Evolutionary conservation across 1,140 invertebrate species (phyloP).

Genomic region (Heliconius hermathena): DNA sequence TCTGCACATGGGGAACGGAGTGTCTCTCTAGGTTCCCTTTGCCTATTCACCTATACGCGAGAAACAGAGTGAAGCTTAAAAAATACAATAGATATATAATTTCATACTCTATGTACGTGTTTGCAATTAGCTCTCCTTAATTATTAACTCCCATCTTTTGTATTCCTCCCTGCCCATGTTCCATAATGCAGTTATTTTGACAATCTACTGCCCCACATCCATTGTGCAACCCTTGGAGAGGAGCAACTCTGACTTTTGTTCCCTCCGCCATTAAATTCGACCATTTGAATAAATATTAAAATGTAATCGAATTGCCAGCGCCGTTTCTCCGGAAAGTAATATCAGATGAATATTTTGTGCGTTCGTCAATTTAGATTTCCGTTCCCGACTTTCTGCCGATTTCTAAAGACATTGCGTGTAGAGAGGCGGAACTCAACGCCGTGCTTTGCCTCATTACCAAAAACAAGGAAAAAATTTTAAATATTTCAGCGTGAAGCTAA

Average conservation of each 20-base stretch:
- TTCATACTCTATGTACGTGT: background rate
- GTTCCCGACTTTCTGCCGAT: too few relatives aligned
- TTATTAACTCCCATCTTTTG: background rate
- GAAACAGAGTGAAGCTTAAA: too few relatives aligned
- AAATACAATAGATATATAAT: background rate
- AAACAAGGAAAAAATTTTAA: too few relatives aligned
- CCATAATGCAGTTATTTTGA: constrained; percentile 1
- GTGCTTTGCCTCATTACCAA: too few relatives aligned
- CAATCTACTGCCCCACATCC: constrained; percentile 16
- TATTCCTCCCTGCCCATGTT: background rate
- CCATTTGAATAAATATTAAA: constrained; percentile 30
- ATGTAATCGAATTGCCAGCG: constrained; percentile 12
- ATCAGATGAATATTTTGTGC: constrained; percentile 16
- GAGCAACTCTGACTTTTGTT: constrained; percentile 10
- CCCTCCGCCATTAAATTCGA: constrained; percentile 18
- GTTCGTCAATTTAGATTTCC: constrained; percentile 17
- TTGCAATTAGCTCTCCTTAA: background rate
- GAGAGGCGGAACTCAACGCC: too few relatives aligned
- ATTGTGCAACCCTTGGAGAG: constrained; percentile 4
- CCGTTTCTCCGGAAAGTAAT: constrained; percentile 15
- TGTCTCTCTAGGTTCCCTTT: too few relatives aligned
- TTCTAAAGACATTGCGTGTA: too few relatives aligned
- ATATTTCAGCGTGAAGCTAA: too few relatives aligned
- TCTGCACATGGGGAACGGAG: too few relatives aligned
- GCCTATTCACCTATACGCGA: too few relatives aligned